These are phyloP conservation scores for Macropodus opercularis DNA, from an alignment of 2,797 vertebrate genomes.

Conservation along the genomic window DNA sequence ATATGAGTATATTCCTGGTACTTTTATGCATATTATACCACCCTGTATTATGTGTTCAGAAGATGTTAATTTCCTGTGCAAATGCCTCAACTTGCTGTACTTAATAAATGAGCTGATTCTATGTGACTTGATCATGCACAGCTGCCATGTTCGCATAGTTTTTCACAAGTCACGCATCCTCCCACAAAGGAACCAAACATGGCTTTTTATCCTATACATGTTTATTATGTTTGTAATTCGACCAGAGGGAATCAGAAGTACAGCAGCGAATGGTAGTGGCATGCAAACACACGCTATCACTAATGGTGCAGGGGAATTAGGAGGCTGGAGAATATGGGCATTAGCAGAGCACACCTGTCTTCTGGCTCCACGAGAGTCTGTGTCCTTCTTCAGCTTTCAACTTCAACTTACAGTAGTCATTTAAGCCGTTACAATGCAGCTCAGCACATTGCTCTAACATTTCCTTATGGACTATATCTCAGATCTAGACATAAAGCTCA, in stretches of 20 bases:
- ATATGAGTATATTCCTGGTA: conserved; percentile 87
- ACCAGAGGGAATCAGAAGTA: conserved; percentile 61
- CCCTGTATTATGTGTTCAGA: conserved; percentile 85
- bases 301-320: conserved; percentile 6
- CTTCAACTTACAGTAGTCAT: conserved; percentile 2
- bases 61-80: conserved; percentile 85
- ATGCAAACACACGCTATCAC: conserved; percentile 40
- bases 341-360: conserved; percentile 4
- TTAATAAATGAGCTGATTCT: conserved; percentile 89
- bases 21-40: conserved; percentile 86
- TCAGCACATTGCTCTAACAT: conserved; percentile 27
- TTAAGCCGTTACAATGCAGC: conserved; percentile 10
- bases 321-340: background rate
- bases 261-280: conserved; percentile 36
- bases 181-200: conserved; percentile 27
- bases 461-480: conserved; percentile 13
- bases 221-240: conserved; percentile 79
- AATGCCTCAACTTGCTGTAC: conserved; percentile 90
- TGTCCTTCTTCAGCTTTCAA: background rate
- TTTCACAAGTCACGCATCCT: conserved; percentile 5
- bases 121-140: conserved; percentile 76
- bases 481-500: conserved; percentile 15
- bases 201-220: conserved; percentile 31
- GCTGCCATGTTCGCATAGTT: conserved; percentile 37
- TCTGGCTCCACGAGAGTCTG: background rate